These are phyloP conservation scores for Parapsyche elsis DNA, from an alignment of 1,140 invertebrate species.

Conservation along the genomic window DNA sequence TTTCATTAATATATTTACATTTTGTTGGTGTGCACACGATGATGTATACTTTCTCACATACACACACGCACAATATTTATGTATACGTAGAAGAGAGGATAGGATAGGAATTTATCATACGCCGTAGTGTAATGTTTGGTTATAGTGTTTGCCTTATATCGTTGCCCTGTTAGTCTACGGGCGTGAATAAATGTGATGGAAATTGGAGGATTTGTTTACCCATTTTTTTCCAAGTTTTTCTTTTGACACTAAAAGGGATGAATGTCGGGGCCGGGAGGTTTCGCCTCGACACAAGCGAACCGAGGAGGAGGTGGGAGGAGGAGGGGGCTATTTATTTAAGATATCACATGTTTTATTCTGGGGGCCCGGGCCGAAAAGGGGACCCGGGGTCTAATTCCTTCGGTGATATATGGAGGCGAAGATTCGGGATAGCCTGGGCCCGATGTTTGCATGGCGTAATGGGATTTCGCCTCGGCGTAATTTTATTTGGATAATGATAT, in stretches of 20 bases:
- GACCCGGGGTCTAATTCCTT: slow-evolving; percentile 48
- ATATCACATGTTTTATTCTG: slow-evolving; percentile 55
- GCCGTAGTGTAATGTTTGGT: slow-evolving; percentile 37
- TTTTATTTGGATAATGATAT: slow-evolving; percentile 57
- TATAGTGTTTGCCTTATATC: slow-evolving; percentile 47
- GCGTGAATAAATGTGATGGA: slow-evolving; percentile 57
- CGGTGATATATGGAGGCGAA: slow-evolving; percentile 50
- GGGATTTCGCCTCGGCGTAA: slow-evolving; percentile 54
- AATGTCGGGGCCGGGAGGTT: slow-evolving; percentile 47
- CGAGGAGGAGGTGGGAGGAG: slow-evolving; percentile 12
- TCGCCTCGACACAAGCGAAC: not conserved
- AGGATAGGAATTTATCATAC: slow-evolving; percentile 33
- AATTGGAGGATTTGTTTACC: slow-evolving; percentile 58
- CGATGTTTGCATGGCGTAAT: slow-evolving; percentile 54
- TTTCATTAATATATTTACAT: slow-evolving; percentile 1
- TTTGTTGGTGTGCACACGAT: not conserved
- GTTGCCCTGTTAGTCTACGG: slow-evolving; percentile 39
- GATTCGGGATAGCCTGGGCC: slow-evolving; percentile 40
- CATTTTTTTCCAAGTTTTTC: slow-evolving; percentile 54
- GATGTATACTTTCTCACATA: not conserved
- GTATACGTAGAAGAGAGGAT: slow-evolving; percentile 21
- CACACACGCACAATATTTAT: not conserved
- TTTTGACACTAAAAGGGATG: slow-evolving; percentile 57
- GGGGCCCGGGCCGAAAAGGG: slow-evolving; percentile 10
- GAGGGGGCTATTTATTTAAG: slow-evolving; percentile 56